Evolutionary conservation across 2,888 invertebrate genomes (phyloP).

Genomic region (Microctonus hyperodae): DNA sequence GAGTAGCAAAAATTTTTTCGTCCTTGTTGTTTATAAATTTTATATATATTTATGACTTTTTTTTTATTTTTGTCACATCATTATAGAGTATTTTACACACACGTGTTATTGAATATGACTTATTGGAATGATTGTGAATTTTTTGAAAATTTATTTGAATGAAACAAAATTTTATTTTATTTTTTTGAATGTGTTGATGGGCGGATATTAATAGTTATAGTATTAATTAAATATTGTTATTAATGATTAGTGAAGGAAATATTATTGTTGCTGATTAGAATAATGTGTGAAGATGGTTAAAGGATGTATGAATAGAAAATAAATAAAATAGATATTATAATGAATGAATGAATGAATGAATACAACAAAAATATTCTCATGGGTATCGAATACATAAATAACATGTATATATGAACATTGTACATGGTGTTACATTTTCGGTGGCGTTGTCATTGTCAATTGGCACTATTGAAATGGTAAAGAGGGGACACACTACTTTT

Average conservation of each 20-base stretch:
- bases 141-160: no score
- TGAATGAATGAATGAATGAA: not conserved
- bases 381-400: constrained; percentile 53
- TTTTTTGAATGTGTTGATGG: no score
- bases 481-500: constrained; percentile 51
- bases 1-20: constrained; percentile 49
- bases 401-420: not conserved
- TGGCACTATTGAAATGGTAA: constrained; percentile 57
- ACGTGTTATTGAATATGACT: no score
- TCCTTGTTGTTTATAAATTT: constrained; percentile 2
- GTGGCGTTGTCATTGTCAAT: constrained; percentile 50
- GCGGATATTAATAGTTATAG: no score
- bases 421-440: constrained; percentile 48
- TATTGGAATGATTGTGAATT: no score
- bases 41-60: not conserved
- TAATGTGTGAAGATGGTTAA: not conserved
- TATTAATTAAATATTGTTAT: no score
- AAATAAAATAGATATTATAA: not conserved
- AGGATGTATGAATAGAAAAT: not conserved
- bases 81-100: no score
- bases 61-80: not conserved
- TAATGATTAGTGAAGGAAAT: no score
- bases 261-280: not conserved
- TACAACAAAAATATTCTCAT: constrained; percentile 49
- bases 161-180: no score